Evolutionary conservation across 2,888 invertebrate genomes (phyloP).

Genomic region (Erebia ligea): DNA sequence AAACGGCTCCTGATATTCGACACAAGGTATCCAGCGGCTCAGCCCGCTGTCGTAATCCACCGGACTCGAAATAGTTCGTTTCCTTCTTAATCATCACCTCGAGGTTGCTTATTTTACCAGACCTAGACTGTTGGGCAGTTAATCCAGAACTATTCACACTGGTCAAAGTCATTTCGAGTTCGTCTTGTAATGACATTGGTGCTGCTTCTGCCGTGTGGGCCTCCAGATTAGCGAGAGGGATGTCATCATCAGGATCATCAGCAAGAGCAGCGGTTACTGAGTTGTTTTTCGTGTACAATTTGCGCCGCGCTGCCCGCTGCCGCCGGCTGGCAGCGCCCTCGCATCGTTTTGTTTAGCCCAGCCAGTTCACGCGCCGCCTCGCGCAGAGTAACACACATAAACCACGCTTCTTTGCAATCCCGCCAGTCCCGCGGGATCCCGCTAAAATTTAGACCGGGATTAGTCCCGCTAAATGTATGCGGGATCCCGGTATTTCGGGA

Average conservation of each 20-base stretch:
- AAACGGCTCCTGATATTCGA: slow-evolving; percentile 16
- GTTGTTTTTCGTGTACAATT: background rate
- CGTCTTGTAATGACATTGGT: background rate
- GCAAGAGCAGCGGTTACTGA: background rate
- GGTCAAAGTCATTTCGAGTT: background rate
- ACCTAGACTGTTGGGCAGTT: background rate
- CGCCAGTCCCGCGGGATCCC: too few relatives aligned
- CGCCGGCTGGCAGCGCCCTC: too few relatives aligned
- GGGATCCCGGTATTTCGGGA: too few relatives aligned
- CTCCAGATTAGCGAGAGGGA: background rate
- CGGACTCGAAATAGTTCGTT: background rate
- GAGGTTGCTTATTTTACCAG: background rate
- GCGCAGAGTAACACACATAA: too few relatives aligned
- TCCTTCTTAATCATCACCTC: background rate
- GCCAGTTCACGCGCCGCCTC: too few relatives aligned
- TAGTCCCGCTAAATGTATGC: too few relatives aligned
- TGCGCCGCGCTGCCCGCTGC: too few relatives aligned
- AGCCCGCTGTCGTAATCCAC: slow-evolving; percentile 20
- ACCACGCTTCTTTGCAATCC: slow-evolving; percentile 22
- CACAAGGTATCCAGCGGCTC: slow-evolving; percentile 26
- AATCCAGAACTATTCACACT: too few relatives aligned
- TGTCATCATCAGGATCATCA: background rate
- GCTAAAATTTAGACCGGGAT: too few relatives aligned
- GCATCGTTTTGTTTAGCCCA: too few relatives aligned
- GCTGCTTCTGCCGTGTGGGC: background rate